Evolutionary conservation across 2,113 vertebrate genomes (phyloP).

Genomic region (Acrocephalus arundinaceus): DNA sequence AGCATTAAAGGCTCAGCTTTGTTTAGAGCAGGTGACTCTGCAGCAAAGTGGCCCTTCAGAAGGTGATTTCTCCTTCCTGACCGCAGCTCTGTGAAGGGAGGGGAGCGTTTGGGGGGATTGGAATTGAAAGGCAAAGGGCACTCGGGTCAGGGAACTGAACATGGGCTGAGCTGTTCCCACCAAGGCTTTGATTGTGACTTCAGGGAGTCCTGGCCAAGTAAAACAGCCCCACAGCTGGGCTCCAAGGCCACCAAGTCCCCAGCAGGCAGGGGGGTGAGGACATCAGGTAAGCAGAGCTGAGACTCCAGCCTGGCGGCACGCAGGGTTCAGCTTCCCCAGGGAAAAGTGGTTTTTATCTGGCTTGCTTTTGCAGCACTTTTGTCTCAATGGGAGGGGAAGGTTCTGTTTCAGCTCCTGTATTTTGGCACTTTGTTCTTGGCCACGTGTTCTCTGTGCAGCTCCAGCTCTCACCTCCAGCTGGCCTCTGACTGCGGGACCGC

Average conservation of each 20-base stretch:
- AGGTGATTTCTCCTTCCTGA: neutral
- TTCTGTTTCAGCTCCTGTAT: neutral
- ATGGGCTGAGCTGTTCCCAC: neutral
- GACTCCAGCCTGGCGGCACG: neutral
- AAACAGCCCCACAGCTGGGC: neutral
- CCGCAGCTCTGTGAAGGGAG: neutral
- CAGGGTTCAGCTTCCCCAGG: neutral
- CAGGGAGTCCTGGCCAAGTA: neutral
- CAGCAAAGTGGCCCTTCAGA: neutral
- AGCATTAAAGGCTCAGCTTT: neutral
- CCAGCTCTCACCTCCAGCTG: conserved; percentile 16
- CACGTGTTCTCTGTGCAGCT: conserved; percentile 6
- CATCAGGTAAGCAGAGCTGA: neutral
- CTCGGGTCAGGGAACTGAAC: neutral
- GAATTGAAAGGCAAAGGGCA: neutral
- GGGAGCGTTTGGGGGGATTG: neutral
- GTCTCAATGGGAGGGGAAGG: neutral
- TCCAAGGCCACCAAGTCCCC: neutral
- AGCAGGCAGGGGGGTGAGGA: neutral
- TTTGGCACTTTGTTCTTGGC: conserved; percentile 24
- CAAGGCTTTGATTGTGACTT: neutral
- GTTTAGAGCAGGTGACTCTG: neutral
- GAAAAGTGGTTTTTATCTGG: neutral
- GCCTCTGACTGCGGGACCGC: conserved; percentile 22
- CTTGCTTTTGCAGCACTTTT: neutral